Evolutionary conservation across 2,888 invertebrate genomes (phyloP).

Genomic region (Alviniconcha strummeri): DNA sequence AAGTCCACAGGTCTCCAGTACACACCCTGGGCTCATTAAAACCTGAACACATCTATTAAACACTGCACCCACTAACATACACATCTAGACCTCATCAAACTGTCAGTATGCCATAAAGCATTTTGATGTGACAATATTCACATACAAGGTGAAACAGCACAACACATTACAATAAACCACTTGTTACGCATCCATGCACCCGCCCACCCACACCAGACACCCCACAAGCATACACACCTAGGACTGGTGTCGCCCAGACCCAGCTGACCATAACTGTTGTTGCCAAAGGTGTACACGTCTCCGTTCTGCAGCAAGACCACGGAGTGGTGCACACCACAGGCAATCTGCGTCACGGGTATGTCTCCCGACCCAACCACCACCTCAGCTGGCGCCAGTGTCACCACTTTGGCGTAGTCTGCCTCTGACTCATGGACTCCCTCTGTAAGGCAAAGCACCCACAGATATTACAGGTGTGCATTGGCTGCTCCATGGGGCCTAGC

Average conservation of each 20-base stretch:
- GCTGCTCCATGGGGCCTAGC: too few relatives aligned
- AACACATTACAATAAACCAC: neutral
- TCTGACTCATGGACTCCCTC: slow-evolving; percentile 76
- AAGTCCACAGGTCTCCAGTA: too few relatives aligned
- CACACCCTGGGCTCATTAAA: too few relatives aligned
- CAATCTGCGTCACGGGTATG: slow-evolving; percentile 79
- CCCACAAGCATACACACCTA: slow-evolving; percentile 48
- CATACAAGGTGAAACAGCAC: neutral
- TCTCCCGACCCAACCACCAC: slow-evolving; percentile 57
- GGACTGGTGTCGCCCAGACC: slow-evolving; percentile 87
- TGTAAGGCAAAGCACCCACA: slow-evolving; percentile 27
- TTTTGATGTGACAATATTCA: neutral
- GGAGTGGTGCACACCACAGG: slow-evolving; percentile 94
- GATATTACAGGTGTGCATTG: neutral
- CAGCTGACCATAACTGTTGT: slow-evolving; percentile 95
- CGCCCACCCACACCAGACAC: neutral
- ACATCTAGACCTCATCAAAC: too few relatives aligned
- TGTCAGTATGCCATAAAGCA: too few relatives aligned
- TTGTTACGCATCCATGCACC: neutral
- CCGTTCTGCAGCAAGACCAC: slow-evolving; percentile 85
- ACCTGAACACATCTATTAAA: too few relatives aligned
- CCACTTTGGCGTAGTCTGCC: slow-evolving; percentile 80
- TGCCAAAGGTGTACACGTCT: slow-evolving; percentile 92
- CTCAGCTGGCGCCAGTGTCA: slow-evolving; percentile 87
- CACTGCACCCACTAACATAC: too few relatives aligned